Percentiles rank a stretch among this genome's conserved stretches.
phyloP scores from a whole-genome alignment of 2,797 vertebrate species.

The Microctenopoma stevenorrisi region DNA sequence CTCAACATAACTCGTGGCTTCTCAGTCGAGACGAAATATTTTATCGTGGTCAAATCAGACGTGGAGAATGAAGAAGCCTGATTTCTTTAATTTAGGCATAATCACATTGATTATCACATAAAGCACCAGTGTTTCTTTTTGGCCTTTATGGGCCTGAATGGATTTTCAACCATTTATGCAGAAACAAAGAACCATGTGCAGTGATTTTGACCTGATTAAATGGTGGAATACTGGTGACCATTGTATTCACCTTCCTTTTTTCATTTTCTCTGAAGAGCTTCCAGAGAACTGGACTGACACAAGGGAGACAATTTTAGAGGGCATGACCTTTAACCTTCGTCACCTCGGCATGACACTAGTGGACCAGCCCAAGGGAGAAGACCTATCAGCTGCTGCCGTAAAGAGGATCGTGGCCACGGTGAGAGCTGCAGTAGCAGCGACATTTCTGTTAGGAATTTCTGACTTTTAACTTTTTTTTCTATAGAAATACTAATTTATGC shows the following conservation, averaged over 20 bases:
- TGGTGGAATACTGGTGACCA: conserved; percentile 6
- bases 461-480: too few relatives aligned
- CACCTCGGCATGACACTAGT: conserved; percentile 96
- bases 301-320: conserved; percentile 92
- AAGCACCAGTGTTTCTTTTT: too few relatives aligned
- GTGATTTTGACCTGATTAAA: conserved; percentile 23
- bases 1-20: too few relatives aligned
- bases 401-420: conserved; percentile 95
- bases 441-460: background rate
- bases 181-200: conserved; percentile 3
- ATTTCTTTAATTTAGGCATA: too few relatives aligned
- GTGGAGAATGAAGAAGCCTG: too few relatives aligned
- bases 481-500: too few relatives aligned
- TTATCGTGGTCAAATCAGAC: too few relatives aligned
- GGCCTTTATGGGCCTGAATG: too few relatives aligned
- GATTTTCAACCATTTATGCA: too few relatives aligned
- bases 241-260: conserved; percentile 9
- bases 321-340: conserved; percentile 94
- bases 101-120: too few relatives aligned
- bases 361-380: conserved; percentile 96
- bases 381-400: conserved; percentile 90
- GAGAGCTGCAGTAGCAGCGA: conserved; percentile 59
- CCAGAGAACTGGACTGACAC: conserved; percentile 98
- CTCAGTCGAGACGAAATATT: too few relatives aligned
- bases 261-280: conserved; percentile 84